Evolutionary conservation across 1,140 invertebrate genomes (phyloP).

Genomic region (Eurytemora carolleeae): DNA sequence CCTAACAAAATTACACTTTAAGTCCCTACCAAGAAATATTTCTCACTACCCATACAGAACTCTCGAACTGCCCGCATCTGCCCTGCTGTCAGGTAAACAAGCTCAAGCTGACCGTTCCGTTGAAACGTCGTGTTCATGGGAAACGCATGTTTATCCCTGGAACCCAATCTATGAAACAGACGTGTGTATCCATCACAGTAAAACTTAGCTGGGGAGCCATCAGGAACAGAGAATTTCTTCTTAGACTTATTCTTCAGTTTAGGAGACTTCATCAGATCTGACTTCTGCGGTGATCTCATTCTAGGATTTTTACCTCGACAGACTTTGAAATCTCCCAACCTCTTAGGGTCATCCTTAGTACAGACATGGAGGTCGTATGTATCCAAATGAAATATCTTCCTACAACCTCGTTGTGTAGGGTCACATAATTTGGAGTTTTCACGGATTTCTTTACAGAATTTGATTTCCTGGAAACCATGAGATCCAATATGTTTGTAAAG

Average conservation of each 20-base stretch:
- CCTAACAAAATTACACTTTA: no score
- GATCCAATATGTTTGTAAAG: not conserved
- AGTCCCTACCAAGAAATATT: not conserved
- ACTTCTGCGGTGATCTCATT: not conserved
- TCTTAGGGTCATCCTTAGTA: not conserved
- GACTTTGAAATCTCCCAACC: not conserved
- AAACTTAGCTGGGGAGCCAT: conserved; percentile 1
- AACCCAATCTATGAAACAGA: not conserved
- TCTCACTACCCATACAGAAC: not conserved
- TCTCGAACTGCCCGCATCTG: conserved; percentile 6
- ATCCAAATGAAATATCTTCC: not conserved
- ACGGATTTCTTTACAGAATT: not conserved
- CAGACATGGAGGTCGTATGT: not conserved
- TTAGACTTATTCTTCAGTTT: not conserved
- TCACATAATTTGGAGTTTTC: not conserved
- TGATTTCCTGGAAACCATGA: not conserved
- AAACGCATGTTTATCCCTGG: not conserved
- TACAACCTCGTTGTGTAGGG: not conserved
- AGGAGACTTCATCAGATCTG: not conserved
- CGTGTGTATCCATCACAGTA: not conserved
- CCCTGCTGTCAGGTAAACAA: not conserved
- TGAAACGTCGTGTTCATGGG: not conserved
- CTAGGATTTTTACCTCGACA: not conserved
- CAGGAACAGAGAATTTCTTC: not conserved
- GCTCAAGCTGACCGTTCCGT: conserved; percentile 7